These are phyloP conservation scores for Ispidina picta DNA, from an alignment of 2,797 vertebrate genomes.

Conservation along the genomic window DNA sequence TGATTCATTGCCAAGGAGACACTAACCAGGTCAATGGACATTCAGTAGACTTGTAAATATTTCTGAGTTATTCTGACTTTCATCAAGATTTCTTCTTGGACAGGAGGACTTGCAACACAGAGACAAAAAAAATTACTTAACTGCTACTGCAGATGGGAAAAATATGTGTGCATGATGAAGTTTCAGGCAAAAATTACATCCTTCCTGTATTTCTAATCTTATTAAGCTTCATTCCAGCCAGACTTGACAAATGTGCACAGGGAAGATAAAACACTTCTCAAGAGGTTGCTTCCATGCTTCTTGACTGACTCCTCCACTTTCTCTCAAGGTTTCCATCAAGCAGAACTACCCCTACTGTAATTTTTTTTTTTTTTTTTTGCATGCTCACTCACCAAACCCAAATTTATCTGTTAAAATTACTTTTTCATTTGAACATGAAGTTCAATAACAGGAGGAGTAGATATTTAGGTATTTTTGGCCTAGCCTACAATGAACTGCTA, in stretches of 20 bases:
- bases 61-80: not conserved
- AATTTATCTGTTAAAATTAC: not conserved
- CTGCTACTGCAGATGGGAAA: not conserved
- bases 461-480: not conserved
- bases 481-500: not conserved
- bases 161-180: not conserved
- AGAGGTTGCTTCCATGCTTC: not conserved
- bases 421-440: not conserved
- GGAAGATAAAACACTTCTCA: not conserved
- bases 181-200: conserved; percentile 16
- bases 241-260: not conserved
- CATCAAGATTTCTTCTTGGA: not conserved
- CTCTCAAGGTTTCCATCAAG: not conserved
- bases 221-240: conserved; percentile 1
- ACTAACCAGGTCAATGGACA: not conserved
- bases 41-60: not conserved
- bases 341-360: not conserved
- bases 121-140: not conserved
- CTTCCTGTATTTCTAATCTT: not conserved
- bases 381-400: not conserved
- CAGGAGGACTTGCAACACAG: not conserved
- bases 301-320: not conserved
- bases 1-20: not conserved
- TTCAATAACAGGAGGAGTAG: not conserved
- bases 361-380: not conserved